A percentile compares a stretch with the other conserved stretches of the same genome.
Evolutionary conservation across 2,888 invertebrate species (phyloP).

Genomic region (Chorisops tibialis): DNA sequence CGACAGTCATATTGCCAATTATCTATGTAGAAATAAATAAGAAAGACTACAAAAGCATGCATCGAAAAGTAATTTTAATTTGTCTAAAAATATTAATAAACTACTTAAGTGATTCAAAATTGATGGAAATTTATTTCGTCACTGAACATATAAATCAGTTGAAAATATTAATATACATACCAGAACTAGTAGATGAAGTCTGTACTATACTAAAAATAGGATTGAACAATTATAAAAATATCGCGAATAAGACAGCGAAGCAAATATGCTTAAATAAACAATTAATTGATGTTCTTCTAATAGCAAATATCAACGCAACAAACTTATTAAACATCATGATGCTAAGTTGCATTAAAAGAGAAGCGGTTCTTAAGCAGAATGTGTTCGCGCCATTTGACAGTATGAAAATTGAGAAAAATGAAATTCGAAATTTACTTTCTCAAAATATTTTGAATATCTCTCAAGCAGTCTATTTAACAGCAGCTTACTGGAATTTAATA

Average conservation of each 20-base stretch:
- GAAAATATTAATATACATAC: conserved; percentile 44
- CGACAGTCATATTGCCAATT: conserved; percentile 47
- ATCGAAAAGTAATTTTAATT: conserved; percentile 38
- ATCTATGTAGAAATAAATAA: conserved; percentile 43
- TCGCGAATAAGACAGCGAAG: conserved; percentile 45
- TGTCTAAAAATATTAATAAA: conserved; percentile 48
- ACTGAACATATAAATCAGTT: conserved; percentile 48
- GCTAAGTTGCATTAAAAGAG: background rate
- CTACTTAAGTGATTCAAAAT: conserved; percentile 47
- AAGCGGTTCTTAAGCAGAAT: background rate
- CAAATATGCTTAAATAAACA: conserved; percentile 42
- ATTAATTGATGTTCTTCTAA: conserved; percentile 45
- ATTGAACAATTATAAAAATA: conserved; percentile 46
- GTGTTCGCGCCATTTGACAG: background rate
- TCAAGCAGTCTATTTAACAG: conserved; percentile 45
- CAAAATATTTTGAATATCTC: conserved; percentile 37
- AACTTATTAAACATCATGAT: conserved; percentile 27
- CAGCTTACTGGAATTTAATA: conserved; percentile 49
- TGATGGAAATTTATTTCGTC: conserved; percentile 48
- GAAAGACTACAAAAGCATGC: background rate
- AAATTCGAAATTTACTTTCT: conserved; percentile 34
- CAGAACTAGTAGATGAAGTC: conserved; percentile 44
- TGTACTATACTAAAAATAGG: conserved; percentile 51
- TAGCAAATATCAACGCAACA: conserved; percentile 29
- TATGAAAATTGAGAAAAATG: background rate